These are phyloP conservation scores for Maniola jurtina DNA, from an alignment of 1,140 invertebrate species.

Conservation along the genomic window DNA sequence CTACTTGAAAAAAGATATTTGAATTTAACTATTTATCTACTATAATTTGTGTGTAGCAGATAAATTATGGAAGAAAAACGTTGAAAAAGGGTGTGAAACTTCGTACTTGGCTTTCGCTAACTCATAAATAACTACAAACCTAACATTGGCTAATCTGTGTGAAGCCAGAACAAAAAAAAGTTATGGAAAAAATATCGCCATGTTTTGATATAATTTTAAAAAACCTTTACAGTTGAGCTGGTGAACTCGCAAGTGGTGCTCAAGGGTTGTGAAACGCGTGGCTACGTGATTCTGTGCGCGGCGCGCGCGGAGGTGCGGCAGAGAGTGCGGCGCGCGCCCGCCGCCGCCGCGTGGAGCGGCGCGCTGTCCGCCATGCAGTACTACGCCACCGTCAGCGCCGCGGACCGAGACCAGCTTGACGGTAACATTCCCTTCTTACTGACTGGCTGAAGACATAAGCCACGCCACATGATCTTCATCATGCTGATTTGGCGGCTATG, in stretches of 20 bases:
- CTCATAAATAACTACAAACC: too few species aligned
- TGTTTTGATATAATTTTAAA: not conserved
- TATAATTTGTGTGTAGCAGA: too few species aligned
- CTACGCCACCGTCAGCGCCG: slow-evolving; percentile 96
- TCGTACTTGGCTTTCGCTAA: too few species aligned
- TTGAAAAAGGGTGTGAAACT: too few species aligned
- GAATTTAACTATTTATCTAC: too few species aligned
- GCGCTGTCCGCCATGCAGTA: slow-evolving; percentile 99
- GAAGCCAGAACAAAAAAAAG: too few species aligned
- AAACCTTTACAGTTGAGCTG: slow-evolving; percentile 85
- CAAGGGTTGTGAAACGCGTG: slow-evolving; percentile 96
- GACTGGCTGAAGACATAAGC: not conserved
- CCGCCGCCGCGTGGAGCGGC: slow-evolving; percentile 97
- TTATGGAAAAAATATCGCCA: too few species aligned
- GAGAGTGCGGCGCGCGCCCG: slow-evolving; percentile 92
- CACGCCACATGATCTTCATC: too few species aligned
- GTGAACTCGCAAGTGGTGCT: slow-evolving; percentile 98
- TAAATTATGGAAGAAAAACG: too few species aligned
- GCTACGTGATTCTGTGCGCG: slow-evolving; percentile 97
- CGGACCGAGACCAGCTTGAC: slow-evolving; percentile 85
- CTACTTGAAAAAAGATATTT: too few species aligned
- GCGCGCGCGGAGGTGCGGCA: slow-evolving; percentile 97
- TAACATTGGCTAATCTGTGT: too few species aligned
- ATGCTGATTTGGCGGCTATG: too few species aligned
- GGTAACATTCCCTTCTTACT: slow-evolving; percentile 44